A percentile compares a stretch with the other conserved stretches of the same genome.
Evolutionary conservation across 2,888 invertebrate species (phyloP).

Genomic region (Noctua comes): DNA sequence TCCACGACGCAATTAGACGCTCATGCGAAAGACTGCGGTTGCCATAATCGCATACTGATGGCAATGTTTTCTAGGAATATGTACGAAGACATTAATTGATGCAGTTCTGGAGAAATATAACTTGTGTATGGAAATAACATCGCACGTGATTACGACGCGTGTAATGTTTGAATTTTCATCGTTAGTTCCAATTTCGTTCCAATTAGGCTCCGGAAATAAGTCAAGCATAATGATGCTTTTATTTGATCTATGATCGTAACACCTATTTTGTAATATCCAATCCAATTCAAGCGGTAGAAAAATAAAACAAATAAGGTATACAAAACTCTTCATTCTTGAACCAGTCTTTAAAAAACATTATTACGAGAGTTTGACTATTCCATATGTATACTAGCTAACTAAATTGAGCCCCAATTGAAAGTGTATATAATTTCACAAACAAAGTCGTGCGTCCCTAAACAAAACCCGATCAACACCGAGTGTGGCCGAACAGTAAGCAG

Average conservation of each 20-base stretch:
- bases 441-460: constrained; percentile 56
- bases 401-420: constrained; percentile 47
- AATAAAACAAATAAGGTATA: no score
- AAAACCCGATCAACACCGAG: constrained; percentile 56
- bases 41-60: constrained; percentile 40
- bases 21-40: constrained; percentile 31
- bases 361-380: constrained; percentile 17
- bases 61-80: constrained; percentile 41
- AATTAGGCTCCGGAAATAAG: not conserved
- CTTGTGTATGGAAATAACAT: not conserved
- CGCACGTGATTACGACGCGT: not conserved
- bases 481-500: constrained; percentile 23
- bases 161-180: not conserved
- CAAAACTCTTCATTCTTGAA: not conserved
- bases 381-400: constrained; percentile 23
- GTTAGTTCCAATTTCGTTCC: not conserved
- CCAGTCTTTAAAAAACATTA: constrained; percentile 5
- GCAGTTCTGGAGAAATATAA: constrained; percentile 26
- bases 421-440: constrained; percentile 53
- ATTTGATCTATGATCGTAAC: constrained; percentile 1
- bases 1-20: constrained; percentile 41
- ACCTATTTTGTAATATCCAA: not conserved
- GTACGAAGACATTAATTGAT: constrained; percentile 29
- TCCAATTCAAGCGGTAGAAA: no score
- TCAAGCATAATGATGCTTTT: not conserved